Evolutionary conservation across 2,888 invertebrate species (phyloP), one percentile per base, ranked within the genome.

Genomic region (Tribolium freemani): DNA sequence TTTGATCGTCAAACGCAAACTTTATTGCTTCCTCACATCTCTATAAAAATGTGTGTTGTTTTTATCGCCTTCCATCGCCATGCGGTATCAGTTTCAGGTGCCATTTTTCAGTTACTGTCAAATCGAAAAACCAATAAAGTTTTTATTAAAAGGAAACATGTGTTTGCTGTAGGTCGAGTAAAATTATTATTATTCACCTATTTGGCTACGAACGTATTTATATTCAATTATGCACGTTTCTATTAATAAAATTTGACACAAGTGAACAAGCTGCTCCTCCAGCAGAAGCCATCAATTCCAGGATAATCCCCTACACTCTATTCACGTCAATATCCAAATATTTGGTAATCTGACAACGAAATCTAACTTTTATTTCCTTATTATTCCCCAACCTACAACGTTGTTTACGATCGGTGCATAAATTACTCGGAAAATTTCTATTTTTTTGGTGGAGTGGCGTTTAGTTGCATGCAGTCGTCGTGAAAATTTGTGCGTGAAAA

Each of bases 11-110:
- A 10, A 60, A 63, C 48, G 63, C 69, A 38, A 53, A 69, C 46
- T 72, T 72, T 72, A 72, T 72, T 69, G 69, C 72, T 72, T 72
- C 72, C 72, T 69, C 57, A 69, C 58, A 63, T 69, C 69, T 72
- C 68, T 57, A 72, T 72, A 72, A 72, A 71, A 72, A 60, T 68
- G 50, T 68, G 56, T 66, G 38, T 66, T 63, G 46, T 50, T 61
- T 57, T 51, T 63, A 44, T 46, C 56, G 20, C 16, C 51, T 60
- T 58, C 51, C 66, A 46, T 53, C 67, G 57, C 54, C 50, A 69
- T 60, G 60, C 60, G 51, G 67, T 66, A 67, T 71, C 67, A 58
- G 45, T 44, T 71, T 71, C 66, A 51, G 57, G 53, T 58, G 58
- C 64, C 50, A 63, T 70, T 63, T 56, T 64, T 71, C 64, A 64